Percentiles rank a stretch among this genome's conserved stretches.
Conservation (phyloP, 2,113 vertebrate species). For the Anser brachyrhynchus region DNA sequence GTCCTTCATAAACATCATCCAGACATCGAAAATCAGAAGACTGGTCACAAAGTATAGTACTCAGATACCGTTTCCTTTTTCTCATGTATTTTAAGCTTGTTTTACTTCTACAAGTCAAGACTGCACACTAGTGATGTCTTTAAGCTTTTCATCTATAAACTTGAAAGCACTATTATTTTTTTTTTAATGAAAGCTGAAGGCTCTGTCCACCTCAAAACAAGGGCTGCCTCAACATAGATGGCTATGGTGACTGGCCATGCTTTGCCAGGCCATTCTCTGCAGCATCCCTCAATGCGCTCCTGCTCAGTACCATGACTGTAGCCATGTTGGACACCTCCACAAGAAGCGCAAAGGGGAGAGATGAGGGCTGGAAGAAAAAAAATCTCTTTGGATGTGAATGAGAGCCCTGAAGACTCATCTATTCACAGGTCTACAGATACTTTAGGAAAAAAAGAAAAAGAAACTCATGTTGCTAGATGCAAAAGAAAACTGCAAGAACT, state of each 20-base stretch:
- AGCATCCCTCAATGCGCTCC: background rate
- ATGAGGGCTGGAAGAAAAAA: background rate
- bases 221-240: background rate
- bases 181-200: background rate
- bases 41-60: background rate
- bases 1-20: background rate
- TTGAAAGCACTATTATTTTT: background rate
- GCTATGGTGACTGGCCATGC: background rate
- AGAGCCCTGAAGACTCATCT: background rate
- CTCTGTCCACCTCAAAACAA: background rate
- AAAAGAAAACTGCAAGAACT: background rate
- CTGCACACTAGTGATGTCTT: background rate
- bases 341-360: background rate
- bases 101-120: background rate
- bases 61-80: background rate
- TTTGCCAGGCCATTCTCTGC: background rate
- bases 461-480: accelerated
- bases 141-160: background rate
- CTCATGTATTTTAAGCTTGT: background rate
- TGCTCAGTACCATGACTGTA: background rate
- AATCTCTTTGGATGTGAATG: background rate
- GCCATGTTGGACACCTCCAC: background rate
- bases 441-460: background rate
- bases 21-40: background rate
- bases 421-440: background rate